Evolutionary conservation across 2,797 vertebrate species (phyloP).

Genomic region (Eidolon dupreanum): DNA sequence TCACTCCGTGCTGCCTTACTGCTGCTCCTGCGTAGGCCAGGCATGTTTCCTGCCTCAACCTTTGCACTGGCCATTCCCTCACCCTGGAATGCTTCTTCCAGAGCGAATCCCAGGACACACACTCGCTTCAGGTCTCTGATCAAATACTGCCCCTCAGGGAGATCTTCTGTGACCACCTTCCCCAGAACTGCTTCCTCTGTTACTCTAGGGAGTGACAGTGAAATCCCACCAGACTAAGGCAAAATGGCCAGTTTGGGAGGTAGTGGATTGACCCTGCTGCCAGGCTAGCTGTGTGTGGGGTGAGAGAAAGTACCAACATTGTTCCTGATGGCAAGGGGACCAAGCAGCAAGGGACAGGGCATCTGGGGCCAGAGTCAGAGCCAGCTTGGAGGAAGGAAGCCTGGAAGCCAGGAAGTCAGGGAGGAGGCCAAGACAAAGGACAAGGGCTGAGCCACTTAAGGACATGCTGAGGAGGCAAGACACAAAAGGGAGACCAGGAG

Average conservation of each 20-base stretch:
- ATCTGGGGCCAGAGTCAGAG: not conserved
- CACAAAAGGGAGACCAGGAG: not conserved
- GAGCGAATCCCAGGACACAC: not conserved
- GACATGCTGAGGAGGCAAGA: not conserved
- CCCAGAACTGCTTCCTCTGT: not conserved
- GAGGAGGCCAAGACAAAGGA: not conserved
- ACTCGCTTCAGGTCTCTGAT: not conserved
- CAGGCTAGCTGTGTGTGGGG: not conserved
- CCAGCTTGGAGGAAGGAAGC: not conserved
- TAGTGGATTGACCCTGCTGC: not conserved
- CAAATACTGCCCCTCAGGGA: not conserved
- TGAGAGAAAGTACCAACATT: not conserved
- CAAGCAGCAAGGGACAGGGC: not conserved
- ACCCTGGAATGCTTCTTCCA: not conserved
- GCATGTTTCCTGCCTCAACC: not conserved
- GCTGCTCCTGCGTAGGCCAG: not conserved
- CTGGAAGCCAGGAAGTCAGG: not conserved
- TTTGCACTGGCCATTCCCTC: not conserved
- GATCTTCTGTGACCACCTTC: not conserved
- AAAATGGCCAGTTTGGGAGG: not conserved
- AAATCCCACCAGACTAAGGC: not conserved
- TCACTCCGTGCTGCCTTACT: not conserved
- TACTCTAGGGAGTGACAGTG: not conserved
- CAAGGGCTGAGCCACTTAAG: not conserved
- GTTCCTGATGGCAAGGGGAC: not conserved